Evolutionary conservation across 1,140 invertebrate species (phyloP), one percentile per base, ranked within the genome.

Genomic region (Oryctes rhinoceros): DNA sequence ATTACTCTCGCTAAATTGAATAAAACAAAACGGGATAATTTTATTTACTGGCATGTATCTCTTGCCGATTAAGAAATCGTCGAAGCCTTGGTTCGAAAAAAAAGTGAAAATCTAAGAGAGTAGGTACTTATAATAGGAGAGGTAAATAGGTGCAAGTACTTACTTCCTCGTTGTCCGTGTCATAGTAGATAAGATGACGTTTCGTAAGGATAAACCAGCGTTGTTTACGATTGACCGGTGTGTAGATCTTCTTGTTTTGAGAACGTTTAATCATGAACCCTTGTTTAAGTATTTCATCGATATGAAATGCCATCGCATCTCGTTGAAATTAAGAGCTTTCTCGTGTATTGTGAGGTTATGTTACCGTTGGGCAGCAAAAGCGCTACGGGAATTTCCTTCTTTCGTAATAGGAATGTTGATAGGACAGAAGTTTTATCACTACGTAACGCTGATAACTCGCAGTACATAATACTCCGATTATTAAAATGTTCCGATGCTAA

Each of bases 241-340:
- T 95, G 85, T 96, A 96, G 67, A 93, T 90, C 86, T 95, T 96
- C 87, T 96, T 96, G 87, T 96, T 96, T 86, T 96, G 94, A 3
- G 95, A 96, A 77, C 95, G 90, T 88, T 96, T 96, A 62, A 94
- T 91, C 94, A 96, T 95, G 84, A 93, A 94, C 35, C 94, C 93
- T 87, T 93, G 82, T 80, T 86, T 87, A 44, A 86, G 79, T 13
- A 85, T 80, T 49, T 83, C 81, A 59, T 59, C 53, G 53, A 47
- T 20, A 80, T 11, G 24, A 39, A 15, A 30, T 49, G 79, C 79
- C 79, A 79, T 79, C 20, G 59, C 78, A 79, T 74, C 24, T 74
- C 67, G 20, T 71, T 37, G 24, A 74, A 37, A 39, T 74, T 24
- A 13, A 74, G 37, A 35, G 30, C 67, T 74, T 74, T 59, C 18